Evolutionary conservation across 2,113 vertebrate genomes (phyloP).

Genomic region (Hippocampus barbouri): DNA sequence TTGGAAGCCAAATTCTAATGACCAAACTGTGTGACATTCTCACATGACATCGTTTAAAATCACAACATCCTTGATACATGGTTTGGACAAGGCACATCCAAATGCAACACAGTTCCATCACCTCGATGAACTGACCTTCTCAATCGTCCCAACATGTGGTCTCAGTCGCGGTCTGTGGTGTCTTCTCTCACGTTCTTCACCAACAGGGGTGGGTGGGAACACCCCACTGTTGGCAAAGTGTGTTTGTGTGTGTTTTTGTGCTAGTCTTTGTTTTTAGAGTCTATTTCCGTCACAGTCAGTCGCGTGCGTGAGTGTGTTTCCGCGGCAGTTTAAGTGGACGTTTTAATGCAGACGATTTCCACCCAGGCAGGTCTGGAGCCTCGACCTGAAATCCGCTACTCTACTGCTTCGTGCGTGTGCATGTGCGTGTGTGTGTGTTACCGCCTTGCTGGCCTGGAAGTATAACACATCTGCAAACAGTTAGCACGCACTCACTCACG

Average conservation of each 20-base stretch:
- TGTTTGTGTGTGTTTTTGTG: slow-evolving; percentile 8
- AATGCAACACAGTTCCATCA: neutral
- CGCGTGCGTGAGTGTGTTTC: slow-evolving; percentile 28
- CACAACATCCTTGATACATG: no score
- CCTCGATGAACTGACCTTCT: neutral
- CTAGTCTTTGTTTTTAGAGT: slow-evolving; percentile 1
- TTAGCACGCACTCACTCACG: slow-evolving; percentile 45
- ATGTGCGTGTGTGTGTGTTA: slow-evolving; percentile 27
- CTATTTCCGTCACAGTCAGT: slow-evolving; percentile 12
- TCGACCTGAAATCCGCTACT: slow-evolving; percentile 47
- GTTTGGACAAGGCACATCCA: no score
- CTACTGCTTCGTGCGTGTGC: slow-evolving; percentile 6
- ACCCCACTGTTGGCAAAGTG: neutral
- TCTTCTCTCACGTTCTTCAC: slow-evolving; percentile 5
- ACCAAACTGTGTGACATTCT: neutral
- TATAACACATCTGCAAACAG: slow-evolving; percentile 63
- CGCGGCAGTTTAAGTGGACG: slow-evolving; percentile 47
- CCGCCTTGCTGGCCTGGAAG: slow-evolving; percentile 41
- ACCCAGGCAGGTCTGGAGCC: slow-evolving; percentile 59
- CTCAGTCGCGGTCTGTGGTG: neutral
- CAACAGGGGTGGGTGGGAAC: slow-evolving; percentile 6
- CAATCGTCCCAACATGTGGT: neutral
- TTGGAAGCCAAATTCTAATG: neutral
- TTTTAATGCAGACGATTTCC: slow-evolving; percentile 47
- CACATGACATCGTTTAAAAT: neutral